Conservation (phyloP, 2,888 invertebrate species). For the Limnephilus lunatus region DNA sequence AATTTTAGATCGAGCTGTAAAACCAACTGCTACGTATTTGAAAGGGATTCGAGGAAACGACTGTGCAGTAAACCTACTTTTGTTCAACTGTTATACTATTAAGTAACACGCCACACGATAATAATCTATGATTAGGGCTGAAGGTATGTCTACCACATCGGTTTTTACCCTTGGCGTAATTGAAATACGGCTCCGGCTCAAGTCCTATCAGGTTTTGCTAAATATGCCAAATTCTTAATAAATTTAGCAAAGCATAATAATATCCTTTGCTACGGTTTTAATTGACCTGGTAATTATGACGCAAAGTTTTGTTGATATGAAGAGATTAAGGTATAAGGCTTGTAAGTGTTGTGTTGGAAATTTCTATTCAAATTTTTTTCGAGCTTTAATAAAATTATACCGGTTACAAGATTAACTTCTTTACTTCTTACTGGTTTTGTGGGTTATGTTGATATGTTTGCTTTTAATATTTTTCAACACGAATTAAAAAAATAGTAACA, state of each 20-base stretch:
- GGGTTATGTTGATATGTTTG: neutral
- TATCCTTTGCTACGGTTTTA: neutral
- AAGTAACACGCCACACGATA: constrained; percentile 56
- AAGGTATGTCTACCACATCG: constrained; percentile 14
- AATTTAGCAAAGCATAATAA: neutral
- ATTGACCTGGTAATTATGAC: neutral
- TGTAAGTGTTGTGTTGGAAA: neutral
- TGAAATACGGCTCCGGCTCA: neutral
- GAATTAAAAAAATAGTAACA: neutral
- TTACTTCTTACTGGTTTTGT: neutral
- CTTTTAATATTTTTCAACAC: neutral
- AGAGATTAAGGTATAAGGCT: neutral
- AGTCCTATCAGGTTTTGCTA: neutral
- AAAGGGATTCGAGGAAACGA: neutral
- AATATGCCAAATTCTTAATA: neutral
- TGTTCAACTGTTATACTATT: constrained; percentile 1
- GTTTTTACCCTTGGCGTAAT: neutral
- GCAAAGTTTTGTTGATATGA: neutral
- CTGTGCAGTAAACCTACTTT: neutral
- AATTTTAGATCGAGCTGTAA: neutral
- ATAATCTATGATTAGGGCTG: constrained; percentile 45
- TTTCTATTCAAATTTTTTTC: neutral
- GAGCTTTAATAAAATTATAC: neutral
- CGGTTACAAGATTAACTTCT: neutral
- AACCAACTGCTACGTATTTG: neutral